Percentiles rank a stretch among this genome's conserved stretches.
Conservation (phyloP, 2,113 vertebrate genomes). For the Nibea coibor region DNA sequence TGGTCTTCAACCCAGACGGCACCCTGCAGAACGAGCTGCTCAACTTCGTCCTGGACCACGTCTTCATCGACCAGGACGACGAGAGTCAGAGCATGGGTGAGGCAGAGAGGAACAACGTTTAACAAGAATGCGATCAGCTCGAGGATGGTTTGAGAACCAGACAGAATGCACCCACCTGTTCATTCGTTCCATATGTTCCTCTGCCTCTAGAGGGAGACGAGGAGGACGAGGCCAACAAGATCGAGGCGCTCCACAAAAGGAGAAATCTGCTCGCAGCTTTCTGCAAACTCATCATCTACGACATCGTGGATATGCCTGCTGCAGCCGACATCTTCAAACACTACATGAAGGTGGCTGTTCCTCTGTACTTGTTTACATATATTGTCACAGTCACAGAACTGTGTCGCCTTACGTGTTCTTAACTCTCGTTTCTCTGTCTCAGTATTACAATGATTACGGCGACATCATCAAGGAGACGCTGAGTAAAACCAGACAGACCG, state of each 20-base stretch:
- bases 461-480: constrained; percentile 99
- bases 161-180: not conserved
- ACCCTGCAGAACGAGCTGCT: constrained; percentile 97
- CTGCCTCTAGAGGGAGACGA: constrained; percentile 92
- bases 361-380: not conserved
- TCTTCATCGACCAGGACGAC: constrained; percentile 99
- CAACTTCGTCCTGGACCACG: constrained; percentile 98
- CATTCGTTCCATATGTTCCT: not conserved
- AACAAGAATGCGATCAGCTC: not conserved
- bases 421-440: constrained; percentile 32
- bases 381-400: not conserved
- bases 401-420: not conserved
- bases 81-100: constrained; percentile 99
- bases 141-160: not conserved
- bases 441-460: constrained; percentile 99
- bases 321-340: constrained; percentile 99
- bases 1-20: constrained; percentile 97
- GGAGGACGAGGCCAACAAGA: constrained; percentile 99
- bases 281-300: constrained; percentile 98
- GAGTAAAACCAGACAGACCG: constrained; percentile 98
- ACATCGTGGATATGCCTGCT: constrained; percentile 99
- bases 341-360: constrained; percentile 95
- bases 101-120: constrained; percentile 19
- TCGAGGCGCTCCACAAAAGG: constrained; percentile 99
- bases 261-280: constrained; percentile 98